Evolutionary conservation across 2,888 invertebrate genomes (phyloP), one percentile per base, ranked within the genome.

Genomic region (Microplitis manilae): DNA sequence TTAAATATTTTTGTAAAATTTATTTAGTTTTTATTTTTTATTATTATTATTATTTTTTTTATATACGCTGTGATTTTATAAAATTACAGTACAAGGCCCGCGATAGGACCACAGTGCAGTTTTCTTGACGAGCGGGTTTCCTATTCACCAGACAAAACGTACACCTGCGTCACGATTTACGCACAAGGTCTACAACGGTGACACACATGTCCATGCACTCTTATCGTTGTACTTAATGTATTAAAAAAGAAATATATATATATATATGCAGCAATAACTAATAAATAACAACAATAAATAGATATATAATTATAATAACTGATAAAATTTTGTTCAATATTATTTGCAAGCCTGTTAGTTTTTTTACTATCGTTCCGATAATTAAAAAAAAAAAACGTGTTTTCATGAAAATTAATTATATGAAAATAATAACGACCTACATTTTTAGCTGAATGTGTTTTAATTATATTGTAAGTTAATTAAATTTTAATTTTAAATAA

Each of bases 61-160:
- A 30, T 59, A 59, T 59, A 59, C 59, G 59, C n/a, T 59, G 59
- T 13, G 9, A 59, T 59, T 59, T 59, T 59, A n/a, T 9, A 59
- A n/a, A n/a, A 30, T 30, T 30, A 30, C 30, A 30, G 30, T 30
- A 30, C 30, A 30, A 30, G 30, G 30, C 64, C 64, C 15, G 15
- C 7, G 38, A 39, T 38, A 67, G 67, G 67, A 30, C 38, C 67
- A 67, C 67, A 30, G 30, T 2, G 7, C 38, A 20, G n/a, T 67
- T 67, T 67, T 67, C 8, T 67, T 38, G 38, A 67, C 38, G n/a
- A 67, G 38, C 38, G 9, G 9, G 20, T 68, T 68, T 39, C 50
- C 50, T 50, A 50, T 50, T 50, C 68, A 40, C 15, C 67, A 67
- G 41, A 68, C 68, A 68, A 68, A 50, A 68, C 38, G 67, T 67